Base-by-base conservation (phyloP, 2,113 vertebrate genomes). In the Callaeas wilsoni region DNA sequence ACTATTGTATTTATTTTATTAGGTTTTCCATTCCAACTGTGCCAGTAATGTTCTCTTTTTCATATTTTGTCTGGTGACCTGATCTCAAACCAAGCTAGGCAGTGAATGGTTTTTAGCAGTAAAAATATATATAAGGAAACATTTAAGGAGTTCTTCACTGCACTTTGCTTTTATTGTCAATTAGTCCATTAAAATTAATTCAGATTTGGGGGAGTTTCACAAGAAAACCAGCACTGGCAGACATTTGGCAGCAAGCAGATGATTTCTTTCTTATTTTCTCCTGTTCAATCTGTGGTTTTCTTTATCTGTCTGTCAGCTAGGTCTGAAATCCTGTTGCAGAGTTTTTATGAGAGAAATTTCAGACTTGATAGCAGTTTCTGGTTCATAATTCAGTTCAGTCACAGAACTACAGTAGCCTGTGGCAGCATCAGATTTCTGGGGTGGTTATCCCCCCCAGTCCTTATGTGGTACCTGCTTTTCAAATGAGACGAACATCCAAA, bases 401-500 rank as follows among this genome's bases (percentile, higher is more conserved):
- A 53, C 1, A 3, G 32, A 25, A 29, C 32, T 49, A 13, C 8
- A 35, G 47, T 49, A 62, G 7, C 13, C 37, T 67, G 27, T 74
- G 37, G 12, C 30, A 86, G 4, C 16, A 21, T 49, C 3, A 21
- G 52, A 27, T 26, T 82, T 93, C 32, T 32, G 14, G 9, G 8
- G 3, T 85, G 6, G 47, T 52, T 62, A 9, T 78, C 5, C 1
- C 6, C 7, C 37, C n/a, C 19, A 17, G 42, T 82, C 12, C 7
- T 10, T 78, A 14, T 6, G 9, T 67, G 16, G 12, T 75, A 42
- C 12, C 18, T 39, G 22, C 21, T 79, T 46, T 49, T 70, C 42
- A 32, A 10, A 47, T 46, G 14, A 77, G n/a, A 19, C 1, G 0
- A 18, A 20, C 10, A 4, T 20, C 7, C 13, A 56, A 41, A 47